These are phyloP conservation scores for Propithecus coquereli DNA, from an alignment of 2,113 vertebrate species.

Conservation along the genomic window DNA sequence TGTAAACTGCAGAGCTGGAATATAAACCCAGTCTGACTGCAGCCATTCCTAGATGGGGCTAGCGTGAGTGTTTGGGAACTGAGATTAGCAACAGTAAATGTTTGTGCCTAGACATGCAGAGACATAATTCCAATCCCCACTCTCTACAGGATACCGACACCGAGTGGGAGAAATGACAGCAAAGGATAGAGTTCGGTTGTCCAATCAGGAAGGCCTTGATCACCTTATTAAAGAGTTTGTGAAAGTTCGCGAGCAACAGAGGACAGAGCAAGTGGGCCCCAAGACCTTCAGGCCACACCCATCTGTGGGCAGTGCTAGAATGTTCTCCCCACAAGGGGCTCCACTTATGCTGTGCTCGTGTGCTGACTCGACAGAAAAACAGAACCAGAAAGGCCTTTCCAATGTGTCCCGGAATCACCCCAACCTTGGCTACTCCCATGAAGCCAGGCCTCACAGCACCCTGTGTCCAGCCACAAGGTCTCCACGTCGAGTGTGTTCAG, in stretches of 20 bases:
- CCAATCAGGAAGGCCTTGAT: background rate
- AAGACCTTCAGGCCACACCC: background rate
- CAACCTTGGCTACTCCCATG: background rate
- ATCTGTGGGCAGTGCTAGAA: accelerated
- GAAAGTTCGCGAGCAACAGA: background rate
- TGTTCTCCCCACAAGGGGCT: background rate
- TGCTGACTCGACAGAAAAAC: background rate
- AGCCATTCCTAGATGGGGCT: background rate
- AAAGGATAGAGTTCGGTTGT: background rate
- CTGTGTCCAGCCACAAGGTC: background rate
- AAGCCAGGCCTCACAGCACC: background rate
- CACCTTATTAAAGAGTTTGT: background rate
- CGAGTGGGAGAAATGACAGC: background rate
- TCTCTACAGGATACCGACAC: background rate
- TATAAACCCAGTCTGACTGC: background rate
- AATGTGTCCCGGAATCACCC: accelerated
- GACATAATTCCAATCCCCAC: background rate
- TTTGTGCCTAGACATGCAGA: background rate
- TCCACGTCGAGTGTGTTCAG: background rate
- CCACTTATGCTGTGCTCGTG: accelerated
- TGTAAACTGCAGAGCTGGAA: background rate
- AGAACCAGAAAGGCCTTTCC: background rate
- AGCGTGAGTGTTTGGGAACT: accelerated
- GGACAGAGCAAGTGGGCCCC: background rate
- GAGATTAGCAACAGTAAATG: accelerated